Evolutionary conservation across 2,113 vertebrate species (phyloP).

Genomic region (Chlamydotis undulata): DNA sequence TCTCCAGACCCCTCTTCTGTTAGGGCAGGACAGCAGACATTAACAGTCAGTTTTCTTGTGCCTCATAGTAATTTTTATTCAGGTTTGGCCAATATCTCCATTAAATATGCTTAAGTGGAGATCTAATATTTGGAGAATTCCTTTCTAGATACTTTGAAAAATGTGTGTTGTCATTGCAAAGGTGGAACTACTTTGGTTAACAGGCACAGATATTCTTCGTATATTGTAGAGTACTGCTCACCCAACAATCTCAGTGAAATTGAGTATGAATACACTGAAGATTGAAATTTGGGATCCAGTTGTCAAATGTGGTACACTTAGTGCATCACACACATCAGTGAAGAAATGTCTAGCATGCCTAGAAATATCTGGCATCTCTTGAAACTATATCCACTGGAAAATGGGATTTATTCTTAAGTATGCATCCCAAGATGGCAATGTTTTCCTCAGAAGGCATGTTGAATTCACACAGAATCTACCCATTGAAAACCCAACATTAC

Average conservation of each 20-base stretch:
- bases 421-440: neutral
- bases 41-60: neutral
- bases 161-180: neutral
- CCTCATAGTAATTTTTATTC: neutral
- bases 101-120: neutral
- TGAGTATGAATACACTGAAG: neutral
- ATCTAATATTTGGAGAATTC: neutral
- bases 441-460: neutral
- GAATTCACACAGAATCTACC: neutral
- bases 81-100: neutral
- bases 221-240: neutral
- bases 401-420: neutral
- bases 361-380: neutral
- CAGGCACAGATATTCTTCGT: neutral
- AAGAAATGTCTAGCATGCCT: neutral
- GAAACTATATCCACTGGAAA: neutral
- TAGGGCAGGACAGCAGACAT: slow-evolving; percentile 13
- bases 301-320: neutral
- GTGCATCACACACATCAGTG: rapidly evolving
- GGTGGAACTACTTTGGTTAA: neutral
- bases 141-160: neutral
- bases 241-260: neutral
- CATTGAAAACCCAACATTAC: neutral
- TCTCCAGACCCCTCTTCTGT: slow-evolving; percentile 93
- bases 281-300: neutral